phyloP scores from a whole-genome alignment of 2,797 vertebrate genomes.

The Gambelia wislizenii region DNA sequence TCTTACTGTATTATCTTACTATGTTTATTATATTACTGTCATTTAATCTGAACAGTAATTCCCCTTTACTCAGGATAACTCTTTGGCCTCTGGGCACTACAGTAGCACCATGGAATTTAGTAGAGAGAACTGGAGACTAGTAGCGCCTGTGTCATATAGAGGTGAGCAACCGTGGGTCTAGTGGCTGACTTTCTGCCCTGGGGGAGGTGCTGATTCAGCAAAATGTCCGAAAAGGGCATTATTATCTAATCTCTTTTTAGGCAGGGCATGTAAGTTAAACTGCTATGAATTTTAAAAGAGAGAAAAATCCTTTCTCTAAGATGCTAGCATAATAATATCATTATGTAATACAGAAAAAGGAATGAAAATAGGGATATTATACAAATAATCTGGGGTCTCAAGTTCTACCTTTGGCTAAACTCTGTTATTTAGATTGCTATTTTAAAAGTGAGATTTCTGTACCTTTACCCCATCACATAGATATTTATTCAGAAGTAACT shows the following conservation, averaged over 20 bases:
- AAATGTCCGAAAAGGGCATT: too few relatives aligned
- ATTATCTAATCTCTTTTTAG: background rate
- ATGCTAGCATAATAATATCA: background rate
- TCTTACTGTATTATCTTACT: too few relatives aligned
- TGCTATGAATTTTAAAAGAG: background rate
- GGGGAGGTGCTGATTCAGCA: too few relatives aligned
- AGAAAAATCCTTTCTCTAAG: background rate
- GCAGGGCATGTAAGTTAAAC: background rate
- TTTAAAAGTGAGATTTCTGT: background rate
- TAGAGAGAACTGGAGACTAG: too few relatives aligned
- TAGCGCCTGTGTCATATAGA: too few relatives aligned
- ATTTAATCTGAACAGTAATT: too few relatives aligned
- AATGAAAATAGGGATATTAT: constrained; percentile 16
- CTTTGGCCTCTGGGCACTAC: too few relatives aligned
- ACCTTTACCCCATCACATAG: background rate
- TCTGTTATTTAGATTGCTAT: constrained; percentile 43
- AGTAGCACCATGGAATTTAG: too few relatives aligned
- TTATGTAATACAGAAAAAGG: constrained; percentile 31
- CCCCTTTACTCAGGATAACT: too few relatives aligned
- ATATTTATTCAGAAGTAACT: constrained; percentile 37
- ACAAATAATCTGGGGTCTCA: constrained; percentile 28
- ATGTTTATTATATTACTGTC: too few relatives aligned
- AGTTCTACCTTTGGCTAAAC: background rate
- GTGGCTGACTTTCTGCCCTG: too few relatives aligned
- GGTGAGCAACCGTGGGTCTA: too few relatives aligned